Evolutionary conservation across 2,888 invertebrate genomes (phyloP), one percentile per base, ranked within the genome.

Genomic region (Rhyacophila evoluta): DNA sequence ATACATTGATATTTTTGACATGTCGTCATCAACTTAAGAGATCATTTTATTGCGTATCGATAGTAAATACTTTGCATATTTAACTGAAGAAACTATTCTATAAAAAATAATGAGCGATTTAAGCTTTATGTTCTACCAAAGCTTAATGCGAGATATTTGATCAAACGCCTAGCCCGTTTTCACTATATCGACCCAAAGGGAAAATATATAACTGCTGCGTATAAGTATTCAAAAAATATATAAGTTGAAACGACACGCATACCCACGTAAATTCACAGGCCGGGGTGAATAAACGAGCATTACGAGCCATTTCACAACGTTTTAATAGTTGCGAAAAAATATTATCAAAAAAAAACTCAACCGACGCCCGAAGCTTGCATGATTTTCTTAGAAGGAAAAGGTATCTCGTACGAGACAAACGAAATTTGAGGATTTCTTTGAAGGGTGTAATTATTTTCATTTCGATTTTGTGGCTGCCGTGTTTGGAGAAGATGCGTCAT

Each of bases 161-260:
- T 55, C 55, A 19, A 4, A 12, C 55, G 55, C 55, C 55, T 55
- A n/a, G 55, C 25, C 25, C 25, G 25, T 41, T 41, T 15, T 2
- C 19, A 41, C 8, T 5, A 41, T 55, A 55, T 55, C 55, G 55
- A 55, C 25, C 55, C 12, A 10, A 0, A 25, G 25, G 55, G 19
- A 19, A 55, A 55, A 55, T 19, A 55, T 19, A 55, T 5, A 41
- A 55, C 55, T 55, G 19, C n/a, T n/a, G n/a, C n/a, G n/a, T n/a
- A n/a, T n/a, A n/a, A n/a, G n/a, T 55, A 55, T 55, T 55, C 55
- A 55, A 55, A 55, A 55, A 33, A n/a, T n/a, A n/a, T 33, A 6
- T 55, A 55, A 55, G 55, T 19, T 15, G 15, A 5, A 1, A 8
- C 55, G 19, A 10, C 55, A 55, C 55, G 55, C 55, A 55, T 19